Base-by-base conservation (phyloP, 2,797 vertebrate genomes). In the Sebastes itinus region DNA sequence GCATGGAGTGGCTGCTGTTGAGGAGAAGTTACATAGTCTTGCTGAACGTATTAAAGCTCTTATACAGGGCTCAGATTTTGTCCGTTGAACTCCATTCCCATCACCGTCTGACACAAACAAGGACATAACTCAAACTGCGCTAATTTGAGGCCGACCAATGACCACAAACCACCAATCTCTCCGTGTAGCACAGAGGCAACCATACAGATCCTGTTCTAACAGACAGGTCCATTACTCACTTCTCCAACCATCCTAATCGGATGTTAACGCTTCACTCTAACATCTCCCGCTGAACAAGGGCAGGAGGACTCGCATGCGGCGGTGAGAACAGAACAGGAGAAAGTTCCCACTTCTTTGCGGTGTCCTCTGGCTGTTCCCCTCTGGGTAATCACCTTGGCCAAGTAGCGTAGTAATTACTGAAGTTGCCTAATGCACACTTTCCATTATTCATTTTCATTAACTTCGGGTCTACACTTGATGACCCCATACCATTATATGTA, bases 401-500 rank as follows among this genome's bases (percentile, higher is more conserved):
- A 90, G 90, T 73, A 58, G 82, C 2, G 7, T 66, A 77, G 81
- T 92, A 92, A 93, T 93, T 92, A 89, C 91, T 76, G 71, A 89
- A 91, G 88, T 92, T 89, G 75, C 85, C 85, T 86, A 92, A 91
- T 88, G 87, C 83, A 89, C 81, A 88, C 84, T 90, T 91, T 89
- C 72, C 88, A 92, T 93, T 92, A 91, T 93, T 93, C 90, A 86
- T 92, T 92, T 93, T 90, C 82, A 94, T 93, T 93, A 94, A 90
- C 87, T 88, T 54, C 2, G 52, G 72, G 82, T 83, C 79, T 84
- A 65, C 75, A 79, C 86, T 87, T 84, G 72, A 87, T 85, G 88
- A 90, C 87, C 93, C 80, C 83, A 78, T 87, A 88, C 82, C 65
- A 80, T 87, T 87, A 77, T 88, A 88, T 91, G 90, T 92, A 94